Conservation (phyloP, 64 coral and sea anemone species). For the Hydrozoanthus tunicans region DNA sequence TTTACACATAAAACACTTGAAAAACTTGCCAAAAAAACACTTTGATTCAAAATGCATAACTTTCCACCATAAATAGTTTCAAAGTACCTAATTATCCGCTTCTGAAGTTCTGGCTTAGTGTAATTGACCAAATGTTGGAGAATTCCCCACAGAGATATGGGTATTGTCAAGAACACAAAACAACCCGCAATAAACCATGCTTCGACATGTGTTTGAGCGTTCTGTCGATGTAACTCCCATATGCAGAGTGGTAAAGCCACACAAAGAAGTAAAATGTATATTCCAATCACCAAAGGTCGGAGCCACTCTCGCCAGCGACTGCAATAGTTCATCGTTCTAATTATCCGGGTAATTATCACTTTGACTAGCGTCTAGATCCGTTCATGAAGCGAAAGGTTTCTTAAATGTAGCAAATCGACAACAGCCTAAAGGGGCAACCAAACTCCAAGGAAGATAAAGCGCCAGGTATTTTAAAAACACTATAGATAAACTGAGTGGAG, state of each 20-base stretch:
- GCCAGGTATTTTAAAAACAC: no score
- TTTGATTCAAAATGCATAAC: not conserved
- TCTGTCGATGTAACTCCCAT: conserved; percentile 89
- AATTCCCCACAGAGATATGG: conserved; percentile 93
- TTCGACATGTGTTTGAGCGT: conserved; percentile 80
- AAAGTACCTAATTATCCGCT: conserved; percentile 84
- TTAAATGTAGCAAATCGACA: not conserved
- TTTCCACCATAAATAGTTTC: not conserved
- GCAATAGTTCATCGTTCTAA: conserved; percentile 39
- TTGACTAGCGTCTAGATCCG: not conserved
- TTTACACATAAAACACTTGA: not conserved
- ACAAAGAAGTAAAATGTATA: conserved; percentile 91
- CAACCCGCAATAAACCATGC: conserved; percentile 95
- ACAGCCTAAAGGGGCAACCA: not conserved
- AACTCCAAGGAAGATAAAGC: not conserved
- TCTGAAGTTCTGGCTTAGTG: conserved; percentile 89
- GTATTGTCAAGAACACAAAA: conserved; percentile 96
- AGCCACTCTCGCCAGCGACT: conserved; percentile 85
- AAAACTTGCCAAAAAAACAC: not conserved
- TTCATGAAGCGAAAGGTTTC: not conserved
- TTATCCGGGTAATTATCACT: not conserved
- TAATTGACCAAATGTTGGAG: conserved; percentile 97
- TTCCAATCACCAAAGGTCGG: conserved; percentile 70
- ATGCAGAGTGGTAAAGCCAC: conserved; percentile 82
- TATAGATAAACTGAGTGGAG: no score